phyloP scores from a whole-genome alignment of 2,113 vertebrate genomes.

The Thamnophis sirtalis region DNA sequence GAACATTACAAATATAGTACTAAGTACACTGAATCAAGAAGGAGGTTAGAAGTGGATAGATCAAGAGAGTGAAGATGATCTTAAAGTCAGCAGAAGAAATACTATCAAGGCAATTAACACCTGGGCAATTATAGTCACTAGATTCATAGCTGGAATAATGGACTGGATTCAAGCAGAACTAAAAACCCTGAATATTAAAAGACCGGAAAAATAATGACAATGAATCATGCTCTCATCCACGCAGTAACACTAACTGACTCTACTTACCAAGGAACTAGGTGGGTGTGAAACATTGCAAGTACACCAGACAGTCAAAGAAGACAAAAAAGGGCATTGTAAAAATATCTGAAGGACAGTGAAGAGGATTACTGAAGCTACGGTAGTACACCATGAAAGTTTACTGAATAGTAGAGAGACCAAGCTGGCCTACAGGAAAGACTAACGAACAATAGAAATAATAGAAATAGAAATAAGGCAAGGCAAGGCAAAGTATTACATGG shows the following conservation, averaged over 20 bases:
- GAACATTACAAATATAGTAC: not conserved
- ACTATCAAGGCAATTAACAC: not conserved
- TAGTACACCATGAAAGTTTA: not conserved
- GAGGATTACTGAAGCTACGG: not conserved
- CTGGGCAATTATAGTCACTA: not conserved
- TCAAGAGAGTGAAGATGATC: not conserved
- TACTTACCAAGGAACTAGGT: not conserved
- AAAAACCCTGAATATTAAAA: not conserved
- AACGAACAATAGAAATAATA: not conserved
- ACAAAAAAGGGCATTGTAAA: not conserved
- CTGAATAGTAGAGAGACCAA: not conserved
- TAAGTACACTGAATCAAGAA: not conserved
- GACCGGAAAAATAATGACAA: not conserved
- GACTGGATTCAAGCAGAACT: not conserved
- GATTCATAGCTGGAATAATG: not conserved
- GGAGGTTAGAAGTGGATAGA: not conserved
- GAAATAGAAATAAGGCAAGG: not conserved
- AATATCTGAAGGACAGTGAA: not conserved
- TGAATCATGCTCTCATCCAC: not conserved
- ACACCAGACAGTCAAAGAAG: not conserved
- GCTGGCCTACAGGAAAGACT: not conserved
- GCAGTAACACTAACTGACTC: not conserved
- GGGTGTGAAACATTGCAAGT: not conserved
- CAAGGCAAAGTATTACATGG: not conserved
- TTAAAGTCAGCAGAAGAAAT: not conserved